Conservation (phyloP, 2,113 vertebrate species). For the Hylia prasina region DNA sequence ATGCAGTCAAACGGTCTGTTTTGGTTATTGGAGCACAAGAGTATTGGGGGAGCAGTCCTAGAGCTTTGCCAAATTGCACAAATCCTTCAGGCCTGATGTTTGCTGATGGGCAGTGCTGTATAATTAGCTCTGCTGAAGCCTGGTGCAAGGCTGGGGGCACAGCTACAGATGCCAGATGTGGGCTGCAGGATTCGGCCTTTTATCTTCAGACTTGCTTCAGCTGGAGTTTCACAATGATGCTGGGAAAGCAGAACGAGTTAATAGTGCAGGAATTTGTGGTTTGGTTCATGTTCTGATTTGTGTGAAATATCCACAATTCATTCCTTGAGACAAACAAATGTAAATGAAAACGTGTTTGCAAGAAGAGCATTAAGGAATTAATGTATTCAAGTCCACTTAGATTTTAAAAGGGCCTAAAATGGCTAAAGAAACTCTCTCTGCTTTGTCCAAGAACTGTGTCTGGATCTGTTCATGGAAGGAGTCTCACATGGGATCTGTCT, state of each 20-base stretch:
- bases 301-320: not conserved
- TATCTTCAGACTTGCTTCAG: not conserved
- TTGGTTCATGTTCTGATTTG: not conserved
- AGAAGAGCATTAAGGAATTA: not conserved
- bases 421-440: not conserved
- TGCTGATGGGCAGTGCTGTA: not conserved
- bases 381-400: not conserved
- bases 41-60: not conserved
- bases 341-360: not conserved
- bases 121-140: not conserved
- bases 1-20: not conserved
- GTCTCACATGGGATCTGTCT: not conserved
- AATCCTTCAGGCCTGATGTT: not conserved
- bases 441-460: not conserved
- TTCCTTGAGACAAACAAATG: not conserved
- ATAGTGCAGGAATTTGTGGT: not conserved
- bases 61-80: not conserved
- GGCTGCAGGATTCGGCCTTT: not conserved
- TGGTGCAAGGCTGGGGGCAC: not conserved
- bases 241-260: not conserved
- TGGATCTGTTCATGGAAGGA: not conserved
- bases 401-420: not conserved
- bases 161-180: not conserved
- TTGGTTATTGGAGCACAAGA: slow-evolving; percentile 14
- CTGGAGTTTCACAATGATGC: not conserved